Base-by-base conservation (phyloP, 2,113 vertebrate species). In the Entelurus aequoreus region DNA sequence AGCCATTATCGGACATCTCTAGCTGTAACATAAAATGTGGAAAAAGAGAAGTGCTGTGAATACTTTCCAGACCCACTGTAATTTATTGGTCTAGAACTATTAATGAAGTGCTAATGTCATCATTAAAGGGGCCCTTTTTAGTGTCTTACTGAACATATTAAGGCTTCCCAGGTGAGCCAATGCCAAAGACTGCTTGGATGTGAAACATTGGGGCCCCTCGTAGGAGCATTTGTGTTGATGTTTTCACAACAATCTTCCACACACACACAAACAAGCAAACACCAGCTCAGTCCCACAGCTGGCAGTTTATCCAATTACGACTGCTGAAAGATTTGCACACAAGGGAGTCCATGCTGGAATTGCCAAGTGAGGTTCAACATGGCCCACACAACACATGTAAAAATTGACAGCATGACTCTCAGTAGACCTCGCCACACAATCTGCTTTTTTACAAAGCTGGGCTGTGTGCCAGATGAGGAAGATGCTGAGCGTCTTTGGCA, bases 241-340 rank as follows among this genome's bases (percentile, higher is more conserved):
- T 46, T 11, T 46, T 14, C 11, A 58, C 62, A 58, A 55, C 35
- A 54, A 35, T 57, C 28, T 37, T 40, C 48, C 52, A 61, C 48
- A 44, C 67, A 67, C 56, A 58, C 28, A 28, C 28, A 28, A 28
- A 28, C 28, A 4, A 28, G 28, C 28, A 28, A 28, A 28, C 28
- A 21, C 40, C 6, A 16, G 13, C 48, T 65, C 67, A 58, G 54
- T 65, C 52, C 65, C 60, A 60, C 57, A 42, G 63, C 58, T 73
- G 72, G 69, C 69, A 80, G 64, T 59, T 81, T 75, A 79, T 81
- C 73, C 81, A 80, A 70, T 78, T 78, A 75, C 36, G 14, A 28
- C 35, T 4, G 46, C 63, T 63, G 68, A 74, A 37, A 74, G 70
- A 74, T 37, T 64, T 12, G 65, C 55, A 68, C 72, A 64, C 57